Conservation (phyloP, 2,797 vertebrate genomes). For the Etheostoma nigrum region DNA sequence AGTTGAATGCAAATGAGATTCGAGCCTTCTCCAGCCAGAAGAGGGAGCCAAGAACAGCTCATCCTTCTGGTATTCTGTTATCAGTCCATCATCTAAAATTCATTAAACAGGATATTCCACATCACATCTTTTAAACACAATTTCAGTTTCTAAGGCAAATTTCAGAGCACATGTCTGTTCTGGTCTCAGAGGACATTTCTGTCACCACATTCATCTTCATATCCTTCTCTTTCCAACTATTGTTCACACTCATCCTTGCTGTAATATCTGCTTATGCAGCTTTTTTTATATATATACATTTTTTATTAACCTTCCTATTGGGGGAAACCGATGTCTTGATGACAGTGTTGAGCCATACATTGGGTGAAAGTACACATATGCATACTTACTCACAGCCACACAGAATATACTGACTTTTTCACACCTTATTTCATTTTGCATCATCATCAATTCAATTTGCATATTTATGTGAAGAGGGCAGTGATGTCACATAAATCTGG, state of each 20-base stretch:
- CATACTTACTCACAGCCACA: slow-evolving; percentile 15
- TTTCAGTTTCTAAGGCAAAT: slow-evolving; percentile 14
- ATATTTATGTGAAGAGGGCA: slow-evolving; percentile 24
- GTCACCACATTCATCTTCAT: slow-evolving; percentile 23
- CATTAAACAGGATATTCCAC: slow-evolving; percentile 14
- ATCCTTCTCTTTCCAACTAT: slow-evolving; percentile 1
- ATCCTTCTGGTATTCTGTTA: slow-evolving; percentile 18
- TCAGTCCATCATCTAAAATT: slow-evolving; percentile 33
- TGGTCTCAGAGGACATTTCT: slow-evolving; percentile 7
- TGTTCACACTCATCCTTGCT: slow-evolving; percentile 7
- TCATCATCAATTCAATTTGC: not conserved
- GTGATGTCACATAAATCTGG: slow-evolving; percentile 13
- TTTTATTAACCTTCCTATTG: slow-evolving; percentile 45
- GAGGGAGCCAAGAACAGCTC: slow-evolving; percentile 59
- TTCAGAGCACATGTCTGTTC: slow-evolving; percentile 6
- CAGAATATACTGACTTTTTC: not conserved
- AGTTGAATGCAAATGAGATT: slow-evolving; percentile 21
- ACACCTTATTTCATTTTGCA: not conserved
- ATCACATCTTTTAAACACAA: not conserved
- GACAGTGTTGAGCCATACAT: slow-evolving; percentile 23
- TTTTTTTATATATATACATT: slow-evolving; percentile 17
- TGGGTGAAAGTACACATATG: slow-evolving; percentile 19
- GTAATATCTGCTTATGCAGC: slow-evolving; percentile 10
- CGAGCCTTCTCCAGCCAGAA: slow-evolving; percentile 59
- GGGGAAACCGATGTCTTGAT: slow-evolving; percentile 29